Base-by-base conservation (phyloP, 2,888 invertebrate genomes). In the Trissolcus japonicus region DNA sequence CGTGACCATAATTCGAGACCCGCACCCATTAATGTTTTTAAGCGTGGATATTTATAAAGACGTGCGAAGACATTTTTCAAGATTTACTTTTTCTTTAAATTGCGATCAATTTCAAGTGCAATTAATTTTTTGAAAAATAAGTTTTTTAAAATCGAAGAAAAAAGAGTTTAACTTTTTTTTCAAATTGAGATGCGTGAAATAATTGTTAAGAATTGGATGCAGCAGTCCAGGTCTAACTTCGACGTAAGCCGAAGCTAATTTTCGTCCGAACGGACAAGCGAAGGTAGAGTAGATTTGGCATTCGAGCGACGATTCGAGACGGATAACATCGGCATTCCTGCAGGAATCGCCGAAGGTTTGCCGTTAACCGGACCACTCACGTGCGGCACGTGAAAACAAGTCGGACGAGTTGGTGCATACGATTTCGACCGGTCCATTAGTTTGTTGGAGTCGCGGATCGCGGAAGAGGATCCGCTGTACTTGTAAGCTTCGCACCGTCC, bases 401-500 rank as follows among this genome's bases (percentile, higher is more conserved):
- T 80, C 74, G 74, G 76, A 74, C 79, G 62, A 81, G 79, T 72
- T 66, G 74, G 71, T 79, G 80, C 79, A 81, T 80, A 82, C 80
- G 80, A 83, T 82, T 82, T 81, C 78, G 80, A 80, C 76, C 77
- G 66, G 78, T 78, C 79, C 80, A 81, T 83, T 80, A 80, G 80
- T 80, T 80, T 78, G 75, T 78, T 73, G 55, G 67, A 67, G 79
- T 74, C 79, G 80, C 79, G 65, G 76, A 79, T 71, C 77, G 71
- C 78, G 81, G 73, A 80, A 78, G 79, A 73, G 72, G 75, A 68
- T 74, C 66, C 56, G 55, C 77, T 50, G 51, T 69, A 61, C 69
- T 73, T 71, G 68, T 57, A 71, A 40, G 74, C 71, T 66, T 71
- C 67, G 67, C 67, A 65, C 69, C 69, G 50, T 62, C 43, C 65